Conservation (phyloP, 2,113 vertebrate genomes). For the Epinephelus moara region DNA sequence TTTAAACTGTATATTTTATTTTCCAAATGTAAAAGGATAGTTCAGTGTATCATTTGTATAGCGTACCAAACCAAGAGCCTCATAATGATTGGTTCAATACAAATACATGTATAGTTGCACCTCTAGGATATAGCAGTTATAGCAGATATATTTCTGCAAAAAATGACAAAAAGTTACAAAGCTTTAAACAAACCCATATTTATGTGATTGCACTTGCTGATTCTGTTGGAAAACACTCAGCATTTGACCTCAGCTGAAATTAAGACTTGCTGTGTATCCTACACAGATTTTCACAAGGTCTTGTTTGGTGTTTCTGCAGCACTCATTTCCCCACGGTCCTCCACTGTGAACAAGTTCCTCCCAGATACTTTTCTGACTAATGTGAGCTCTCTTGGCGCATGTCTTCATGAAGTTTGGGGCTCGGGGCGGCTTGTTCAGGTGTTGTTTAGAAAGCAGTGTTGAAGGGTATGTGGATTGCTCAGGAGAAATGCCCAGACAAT, state of each 20-base stretch:
- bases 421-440: constrained; percentile 30
- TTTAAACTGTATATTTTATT: no score
- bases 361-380: constrained; percentile 34
- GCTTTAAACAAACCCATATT: background rate
- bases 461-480: constrained; percentile 39
- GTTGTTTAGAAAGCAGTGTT: constrained; percentile 40
- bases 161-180: no score
- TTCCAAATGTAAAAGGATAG: no score
- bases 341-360: constrained; percentile 21
- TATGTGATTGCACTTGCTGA: background rate
- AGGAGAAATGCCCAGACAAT: constrained; percentile 46
- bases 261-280: constrained; percentile 5
- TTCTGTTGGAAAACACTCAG: background rate
- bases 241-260: constrained; percentile 20
- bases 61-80: no score
- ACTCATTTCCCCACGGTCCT: constrained; percentile 19
- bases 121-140: no score
- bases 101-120: no score
- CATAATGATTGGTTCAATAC: no score
- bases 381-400: constrained; percentile 23
- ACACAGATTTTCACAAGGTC: constrained; percentile 15
- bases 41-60: no score
- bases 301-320: constrained; percentile 32
- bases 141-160: no score
- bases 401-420: constrained; percentile 43